phyloP scores from a whole-genome alignment of 2,797 vertebrate species.

The Phataginus tricuspis region DNA sequence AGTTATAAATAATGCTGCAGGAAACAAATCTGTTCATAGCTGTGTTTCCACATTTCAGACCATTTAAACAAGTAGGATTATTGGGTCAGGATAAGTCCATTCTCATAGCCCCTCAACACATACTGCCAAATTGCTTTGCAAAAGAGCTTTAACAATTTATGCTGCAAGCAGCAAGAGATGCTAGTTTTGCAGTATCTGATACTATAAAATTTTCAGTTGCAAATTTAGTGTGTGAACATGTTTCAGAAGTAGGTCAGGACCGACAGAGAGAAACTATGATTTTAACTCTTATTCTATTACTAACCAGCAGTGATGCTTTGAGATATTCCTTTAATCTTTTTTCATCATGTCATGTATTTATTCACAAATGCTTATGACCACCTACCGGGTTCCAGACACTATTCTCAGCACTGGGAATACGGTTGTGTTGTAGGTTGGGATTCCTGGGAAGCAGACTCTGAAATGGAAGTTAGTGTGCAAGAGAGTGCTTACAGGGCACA shows the following conservation, averaged over 20 bases:
- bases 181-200: constrained; percentile 34
- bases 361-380: not conserved
- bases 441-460: not conserved
- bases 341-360: not conserved
- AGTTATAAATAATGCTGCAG: constrained; percentile 38
- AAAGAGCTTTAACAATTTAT: constrained; percentile 37
- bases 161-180: not conserved
- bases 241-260: not conserved
- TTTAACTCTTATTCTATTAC: constrained; percentile 1
- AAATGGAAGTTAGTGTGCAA: not conserved
- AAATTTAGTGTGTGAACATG: constrained; percentile 35
- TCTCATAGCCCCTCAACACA: not conserved
- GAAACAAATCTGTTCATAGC: constrained; percentile 8
- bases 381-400: not conserved
- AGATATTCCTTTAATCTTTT: not conserved
- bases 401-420: not conserved
- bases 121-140: constrained; percentile 26
- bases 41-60: not conserved
- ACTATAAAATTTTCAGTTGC: not conserved
- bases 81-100: not conserved
- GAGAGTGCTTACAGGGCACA: not conserved
- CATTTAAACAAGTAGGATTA: constrained; percentile 34
- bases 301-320: not conserved
- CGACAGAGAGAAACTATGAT: not conserved
- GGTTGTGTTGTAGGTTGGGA: not conserved